These are phyloP conservation scores for Zaprionus bogoriensis DNA, from an alignment of 2,888 invertebrate genomes.

Conservation along the genomic window DNA sequence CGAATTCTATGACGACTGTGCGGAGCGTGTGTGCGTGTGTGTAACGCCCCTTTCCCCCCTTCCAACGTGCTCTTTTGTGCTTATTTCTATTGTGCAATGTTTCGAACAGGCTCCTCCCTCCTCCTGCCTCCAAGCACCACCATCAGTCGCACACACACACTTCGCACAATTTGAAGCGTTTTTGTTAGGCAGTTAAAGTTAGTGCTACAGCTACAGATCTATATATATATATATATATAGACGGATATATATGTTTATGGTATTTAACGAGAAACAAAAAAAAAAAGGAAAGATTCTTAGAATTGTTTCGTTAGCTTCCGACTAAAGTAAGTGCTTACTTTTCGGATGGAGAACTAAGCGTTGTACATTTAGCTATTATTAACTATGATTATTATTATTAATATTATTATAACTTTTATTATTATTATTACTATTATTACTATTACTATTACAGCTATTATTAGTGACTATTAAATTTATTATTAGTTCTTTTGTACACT, in stretches of 20 bases:
- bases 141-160: conserved; percentile 18
- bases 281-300: conserved; percentile 59
- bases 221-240: not conserved
- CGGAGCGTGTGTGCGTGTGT: not conserved
- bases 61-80: conserved; percentile 3
- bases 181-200: conserved; percentile 45
- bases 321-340: conserved; percentile 52
- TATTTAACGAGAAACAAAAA: conserved; percentile 9
- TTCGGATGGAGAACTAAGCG: conserved; percentile 51
- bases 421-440: conserved; percentile 23
- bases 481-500: conserved; percentile 52
- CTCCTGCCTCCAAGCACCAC: conserved; percentile 3
- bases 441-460: no score
- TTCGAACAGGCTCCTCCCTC: conserved; percentile 1
- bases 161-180: conserved; percentile 25
- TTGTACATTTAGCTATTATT: conserved; percentile 49
- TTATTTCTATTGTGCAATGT: conserved; percentile 46
- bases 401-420: conserved; percentile 17
- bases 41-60: not conserved
- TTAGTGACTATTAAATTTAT: conserved; percentile 36
- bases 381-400: conserved; percentile 17
- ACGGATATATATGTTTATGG: not conserved
- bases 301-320: conserved; percentile 63
- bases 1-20: conserved; percentile 53
- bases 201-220: not conserved